Base-by-base conservation (phyloP, 2,797 vertebrate genomes). In the Lepus oiostolus region DNA sequence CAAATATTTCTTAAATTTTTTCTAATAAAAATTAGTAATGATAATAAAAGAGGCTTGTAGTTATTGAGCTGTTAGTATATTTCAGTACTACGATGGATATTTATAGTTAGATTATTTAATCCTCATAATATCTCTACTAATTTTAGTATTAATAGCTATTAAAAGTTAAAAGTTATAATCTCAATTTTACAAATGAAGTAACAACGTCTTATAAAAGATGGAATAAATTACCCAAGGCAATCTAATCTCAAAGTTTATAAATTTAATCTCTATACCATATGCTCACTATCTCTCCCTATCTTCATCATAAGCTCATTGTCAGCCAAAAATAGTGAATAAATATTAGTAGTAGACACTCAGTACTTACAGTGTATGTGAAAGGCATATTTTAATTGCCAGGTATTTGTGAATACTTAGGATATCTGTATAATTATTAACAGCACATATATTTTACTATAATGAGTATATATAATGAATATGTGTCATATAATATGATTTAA, bases 1-100 rank as follows among this genome's bases (percentile, higher is more conserved):
- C 3, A 91, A 60, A 72, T 92, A 92, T 76, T 87, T 75, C 77
- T 83, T 79, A 19, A 92, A 75, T 67, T 74, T 68, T 4, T 0
- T 38, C 7, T 74, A 85, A 52, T 65, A 72, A 65, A 63, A 72
- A 60, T 68, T 30, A 84, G 88, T 74, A 52, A 72, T 75, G 26
- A 71, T 62, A 54, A 77, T 9, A 52, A 91, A 65, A 75, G 12
- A 74, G 47, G 1, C 4, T 42, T 21, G 81, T 35, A 81, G 24
- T 88, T 42, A 70, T 38, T 82, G 22, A 77, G 32, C 13, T 65
- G 14, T 75, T 80, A 63, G 3, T n/a, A 77, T 19, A 58, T 63
- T 11, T 17, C 35, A 82, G 24, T 86, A 83, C 30, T 47, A 47
- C 60, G 30, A 30, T 32, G 21, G 1, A 65, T 76, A 35, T 30